phyloP scores from a whole-genome alignment of 2,797 vertebrate species.

The Picus viridis region DNA sequence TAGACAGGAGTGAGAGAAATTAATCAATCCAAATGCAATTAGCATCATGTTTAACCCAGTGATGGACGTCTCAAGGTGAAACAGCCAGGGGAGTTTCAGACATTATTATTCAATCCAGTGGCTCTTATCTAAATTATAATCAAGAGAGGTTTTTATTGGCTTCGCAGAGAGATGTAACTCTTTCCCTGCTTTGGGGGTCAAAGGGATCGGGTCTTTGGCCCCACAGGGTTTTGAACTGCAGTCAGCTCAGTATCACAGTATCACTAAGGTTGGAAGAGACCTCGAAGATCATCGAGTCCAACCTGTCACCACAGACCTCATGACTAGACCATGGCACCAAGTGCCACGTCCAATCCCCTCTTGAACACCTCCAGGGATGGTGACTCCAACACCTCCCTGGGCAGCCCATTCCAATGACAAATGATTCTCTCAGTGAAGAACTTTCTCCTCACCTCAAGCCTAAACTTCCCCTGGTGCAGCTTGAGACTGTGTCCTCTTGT shows the following conservation, averaged over 20 bases:
- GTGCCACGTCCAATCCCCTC: no score
- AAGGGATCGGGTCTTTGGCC: conserved; percentile 51
- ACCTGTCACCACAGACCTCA: no score
- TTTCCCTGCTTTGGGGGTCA: conserved; percentile 76
- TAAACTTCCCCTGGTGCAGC: no score
- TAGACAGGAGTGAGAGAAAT: conserved; percentile 93
- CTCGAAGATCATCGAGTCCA: no score
- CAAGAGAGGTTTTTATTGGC: conserved; percentile 90
- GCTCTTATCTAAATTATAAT: conserved; percentile 88
- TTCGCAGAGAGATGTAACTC: conserved; percentile 74
- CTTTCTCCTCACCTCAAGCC: no score
- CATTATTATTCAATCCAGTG: conserved; percentile 91
- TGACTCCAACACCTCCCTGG: no score
- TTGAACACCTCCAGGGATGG: no score
- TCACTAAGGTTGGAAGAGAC: no score
- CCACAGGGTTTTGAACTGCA: not conserved
- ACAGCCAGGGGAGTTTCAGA: conserved; percentile 84
- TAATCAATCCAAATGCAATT: conserved; percentile 97
- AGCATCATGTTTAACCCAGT: conserved; percentile 97
- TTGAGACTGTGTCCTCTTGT: no score
- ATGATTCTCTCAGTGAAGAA: no score
- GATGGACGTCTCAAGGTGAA: conserved; percentile 96
- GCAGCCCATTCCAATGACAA: no score
- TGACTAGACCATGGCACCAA: no score
- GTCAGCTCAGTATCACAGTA: not conserved